Evolutionary conservation across 2,113 vertebrate genomes (phyloP).

Genomic region (Halcyon senegalensis): DNA sequence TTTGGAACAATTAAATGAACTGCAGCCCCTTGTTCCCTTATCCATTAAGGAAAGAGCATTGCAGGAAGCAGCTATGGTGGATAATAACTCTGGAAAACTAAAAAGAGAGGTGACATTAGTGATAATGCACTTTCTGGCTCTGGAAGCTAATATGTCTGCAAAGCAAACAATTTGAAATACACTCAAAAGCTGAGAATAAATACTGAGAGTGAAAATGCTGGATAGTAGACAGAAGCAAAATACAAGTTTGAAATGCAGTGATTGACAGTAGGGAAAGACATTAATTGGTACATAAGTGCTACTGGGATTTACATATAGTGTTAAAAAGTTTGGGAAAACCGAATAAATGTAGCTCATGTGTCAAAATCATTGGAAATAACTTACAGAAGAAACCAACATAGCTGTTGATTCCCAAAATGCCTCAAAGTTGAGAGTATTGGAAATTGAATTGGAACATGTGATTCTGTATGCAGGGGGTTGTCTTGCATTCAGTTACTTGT

Average conservation of each 20-base stretch:
- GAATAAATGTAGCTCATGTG: background rate
- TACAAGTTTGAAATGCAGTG: background rate
- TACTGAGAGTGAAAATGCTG: conserved; percentile 16
- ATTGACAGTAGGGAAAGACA: background rate
- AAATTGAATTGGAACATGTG: background rate
- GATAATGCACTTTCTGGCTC: conserved; percentile 49
- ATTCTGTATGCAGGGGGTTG: background rate
- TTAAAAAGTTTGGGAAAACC: conserved; percentile 9
- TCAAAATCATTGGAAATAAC: conserved; percentile 60
- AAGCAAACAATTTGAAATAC: conserved; percentile 49
- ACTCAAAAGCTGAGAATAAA: conserved; percentile 51
- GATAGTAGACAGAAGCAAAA: conserved; percentile 5
- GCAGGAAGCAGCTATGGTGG: conserved; percentile 49
- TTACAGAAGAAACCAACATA: conserved; percentile 40
- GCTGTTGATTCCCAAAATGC: conserved; percentile 15
- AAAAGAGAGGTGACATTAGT: conserved; percentile 62
- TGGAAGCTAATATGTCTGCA: conserved; percentile 22
- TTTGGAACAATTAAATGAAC: conserved; percentile 53
- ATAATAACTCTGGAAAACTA: conserved; percentile 50
- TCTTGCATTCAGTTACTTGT: background rate
- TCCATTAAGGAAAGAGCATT: conserved; percentile 55
- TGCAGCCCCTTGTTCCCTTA: conserved; percentile 6
- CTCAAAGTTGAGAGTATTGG: background rate
- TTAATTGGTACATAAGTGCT: background rate
- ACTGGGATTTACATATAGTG: conserved; percentile 36